Percentiles rank a stretch among this genome's conserved stretches.
Conservation (phyloP, 1,140 invertebrate species). For the Copidosoma floridanum region DNA sequence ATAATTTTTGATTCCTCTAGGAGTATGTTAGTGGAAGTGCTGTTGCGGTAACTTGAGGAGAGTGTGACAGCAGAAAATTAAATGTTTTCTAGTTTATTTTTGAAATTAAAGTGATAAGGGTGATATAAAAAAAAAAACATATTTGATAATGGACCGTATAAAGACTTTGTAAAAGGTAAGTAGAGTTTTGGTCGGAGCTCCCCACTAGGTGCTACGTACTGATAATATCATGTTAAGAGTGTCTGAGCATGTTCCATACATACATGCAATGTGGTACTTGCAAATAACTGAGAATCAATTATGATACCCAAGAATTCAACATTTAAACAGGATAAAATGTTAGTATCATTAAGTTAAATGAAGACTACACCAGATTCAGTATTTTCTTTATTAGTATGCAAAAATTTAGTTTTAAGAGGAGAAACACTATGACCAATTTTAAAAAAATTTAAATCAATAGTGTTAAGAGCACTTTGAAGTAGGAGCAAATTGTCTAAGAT, state of each 20-base stretch:
- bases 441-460: no score
- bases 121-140: constrained; percentile 3
- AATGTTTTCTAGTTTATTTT: constrained; percentile 1
- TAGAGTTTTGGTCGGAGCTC: constrained; percentile 1
- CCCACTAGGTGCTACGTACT: constrained; percentile 15
- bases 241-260: neutral
- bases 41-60: neutral
- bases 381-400: no score
- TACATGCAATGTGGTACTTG: neutral
- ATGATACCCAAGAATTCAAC: neutral
- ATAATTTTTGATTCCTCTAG: no score
- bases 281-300: neutral
- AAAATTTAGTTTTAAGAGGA: no score
- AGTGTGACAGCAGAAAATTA: constrained; percentile 4
- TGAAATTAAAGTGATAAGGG: neutral
- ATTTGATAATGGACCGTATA: constrained; percentile 10
- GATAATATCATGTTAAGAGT: constrained; percentile 1
- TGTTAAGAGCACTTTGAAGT: no score
- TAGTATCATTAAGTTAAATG: neutral
- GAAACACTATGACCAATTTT: no score
- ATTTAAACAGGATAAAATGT: neutral
- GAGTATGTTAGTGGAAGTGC: no score
- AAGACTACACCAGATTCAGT: neutral
- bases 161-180: constrained; percentile 2
- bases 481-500: no score